Evolutionary conservation across 2,888 invertebrate genomes (phyloP).

Genomic region (Melanchra persicariae): DNA sequence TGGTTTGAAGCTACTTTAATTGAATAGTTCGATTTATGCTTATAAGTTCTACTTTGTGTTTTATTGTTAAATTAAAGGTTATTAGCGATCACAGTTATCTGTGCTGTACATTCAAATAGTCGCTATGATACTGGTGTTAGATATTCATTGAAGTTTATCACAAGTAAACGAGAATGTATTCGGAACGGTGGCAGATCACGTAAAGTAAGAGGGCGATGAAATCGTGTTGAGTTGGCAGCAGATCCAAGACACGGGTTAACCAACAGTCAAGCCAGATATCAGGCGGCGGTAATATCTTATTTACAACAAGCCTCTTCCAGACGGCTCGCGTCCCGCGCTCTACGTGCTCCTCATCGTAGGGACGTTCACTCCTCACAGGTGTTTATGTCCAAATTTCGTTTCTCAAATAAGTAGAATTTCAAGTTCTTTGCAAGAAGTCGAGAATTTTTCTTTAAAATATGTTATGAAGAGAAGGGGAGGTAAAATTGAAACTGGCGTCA

Average conservation of each 20-base stretch:
- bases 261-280: slow-evolving; percentile 68
- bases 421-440: slow-evolving; percentile 35
- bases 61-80: slow-evolving; percentile 66
- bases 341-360: slow-evolving; percentile 68
- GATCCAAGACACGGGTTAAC: slow-evolving; percentile 67
- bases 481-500: slow-evolving; percentile 88
- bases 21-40: slow-evolving; percentile 88
- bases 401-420: slow-evolving; percentile 43
- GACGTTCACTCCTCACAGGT: slow-evolving; percentile 48
- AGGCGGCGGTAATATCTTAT: slow-evolving; percentile 79
- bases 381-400: slow-evolving; percentile 51
- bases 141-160: slow-evolving; percentile 24
- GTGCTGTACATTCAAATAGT: slow-evolving; percentile 1
- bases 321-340: slow-evolving; percentile 57
- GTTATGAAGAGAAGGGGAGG: slow-evolving; percentile 79
- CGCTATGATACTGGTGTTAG: slow-evolving; percentile 24
- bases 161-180: slow-evolving; percentile 28
- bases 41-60: slow-evolving; percentile 81
- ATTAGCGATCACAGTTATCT: slow-evolving; percentile 35
- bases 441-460: slow-evolving; percentile 71
- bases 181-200: slow-evolving; percentile 50
- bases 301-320: slow-evolving; percentile 78
- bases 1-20: slow-evolving; percentile 88
- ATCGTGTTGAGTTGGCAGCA: slow-evolving; percentile 64
- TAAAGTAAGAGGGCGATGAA: slow-evolving; percentile 47